Percentiles rank a stretch among this genome's conserved stretches.
Conservation (phyloP, 2,797 vertebrate genomes). For the Clarias fuscus region DNA sequence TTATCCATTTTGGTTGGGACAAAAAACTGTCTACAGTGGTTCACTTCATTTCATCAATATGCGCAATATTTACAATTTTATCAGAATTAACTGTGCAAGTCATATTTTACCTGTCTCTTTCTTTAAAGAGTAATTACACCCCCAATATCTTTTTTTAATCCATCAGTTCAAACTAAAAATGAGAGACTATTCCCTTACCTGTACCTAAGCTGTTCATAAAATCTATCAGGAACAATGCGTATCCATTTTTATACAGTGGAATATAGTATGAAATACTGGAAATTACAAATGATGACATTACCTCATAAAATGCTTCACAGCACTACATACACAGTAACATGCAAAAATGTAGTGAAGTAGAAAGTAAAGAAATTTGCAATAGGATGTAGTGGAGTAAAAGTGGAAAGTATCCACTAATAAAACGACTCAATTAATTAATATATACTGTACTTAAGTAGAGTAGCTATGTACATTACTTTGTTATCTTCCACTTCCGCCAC, state of each 20-base stretch:
- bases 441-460: no score
- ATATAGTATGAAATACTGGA: no score
- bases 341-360: no score
- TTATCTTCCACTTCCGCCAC: no score
- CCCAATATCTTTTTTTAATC: neutral
- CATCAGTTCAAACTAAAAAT: no score
- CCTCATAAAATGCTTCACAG: no score
- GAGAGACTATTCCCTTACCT: neutral
- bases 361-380: no score
- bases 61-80: neutral
- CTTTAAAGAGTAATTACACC: conserved; percentile 17
- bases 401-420: no score
- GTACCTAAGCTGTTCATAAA: neutral
- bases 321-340: no score
- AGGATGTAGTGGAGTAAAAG: no score
- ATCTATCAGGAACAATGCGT: neutral
- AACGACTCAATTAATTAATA: no score
- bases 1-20: neutral
- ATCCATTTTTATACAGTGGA: neutral
- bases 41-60: neutral
- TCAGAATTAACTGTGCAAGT: neutral
- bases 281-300: neutral
- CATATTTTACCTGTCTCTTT: neutral
- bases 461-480: no score
- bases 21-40: neutral